Base-by-base conservation (phyloP, 2,888 invertebrate species). In the Cynaeus angustus region DNA sequence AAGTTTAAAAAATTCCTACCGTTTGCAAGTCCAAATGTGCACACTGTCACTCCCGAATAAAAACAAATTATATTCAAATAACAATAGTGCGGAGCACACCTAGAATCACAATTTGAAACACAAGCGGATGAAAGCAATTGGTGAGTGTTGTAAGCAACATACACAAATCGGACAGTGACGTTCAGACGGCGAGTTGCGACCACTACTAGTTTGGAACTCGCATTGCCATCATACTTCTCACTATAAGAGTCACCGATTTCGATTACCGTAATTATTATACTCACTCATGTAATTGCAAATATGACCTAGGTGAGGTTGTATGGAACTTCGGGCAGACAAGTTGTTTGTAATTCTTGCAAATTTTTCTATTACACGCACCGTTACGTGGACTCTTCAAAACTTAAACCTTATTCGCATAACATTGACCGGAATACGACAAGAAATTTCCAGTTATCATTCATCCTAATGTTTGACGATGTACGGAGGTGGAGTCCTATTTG, bases 41-140 rank as follows among this genome's bases (percentile, higher is more conserved):
- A 33, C 33, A 33, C 9, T 33, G 33, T 33, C 33, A 33, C 33
- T 33, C 33, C 33, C 33, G 33, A 33, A 33, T 9, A 6, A 7
- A 46, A 37, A 33, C 33, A 41, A 62, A 52, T 50, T 41, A 41
- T 9, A 41, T 62, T 41, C 41, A 53, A 43, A 70, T 70, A 64
- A 64, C 68, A 62, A 68, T 68, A 37, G 45, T 55, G 12, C 45
- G 41, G 55, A 73, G 50, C 71, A 69, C 74, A 74, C 75, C 73
- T 73, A 71, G 56, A 58, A 72, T 64, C 71, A 73, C 72, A 73
- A 73, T 73, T 75, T 73, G 68, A 73, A 75, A 69, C 69, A 66
- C 66, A 33, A 72, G 72, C 70, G 74, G 74, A 74, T 74, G 74
- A 69, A 70, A 71, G 70, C 72, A 73, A 75, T 74, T 74, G 74